Conservation (phyloP, 2,888 invertebrate species). For the Torymus tubicola region DNA sequence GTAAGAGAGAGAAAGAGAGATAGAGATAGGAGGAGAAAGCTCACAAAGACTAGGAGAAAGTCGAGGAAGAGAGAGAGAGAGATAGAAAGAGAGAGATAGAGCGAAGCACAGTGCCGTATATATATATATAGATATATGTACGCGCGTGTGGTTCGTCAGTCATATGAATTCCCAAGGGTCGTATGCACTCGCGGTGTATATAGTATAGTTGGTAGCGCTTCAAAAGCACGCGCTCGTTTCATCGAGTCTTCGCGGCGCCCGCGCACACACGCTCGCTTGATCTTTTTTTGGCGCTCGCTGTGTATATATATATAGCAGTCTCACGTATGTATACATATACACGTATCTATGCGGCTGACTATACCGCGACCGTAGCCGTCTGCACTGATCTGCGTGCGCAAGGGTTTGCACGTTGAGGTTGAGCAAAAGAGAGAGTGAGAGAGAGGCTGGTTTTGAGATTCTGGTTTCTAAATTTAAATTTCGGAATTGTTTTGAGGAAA, state of each 20-base stretch:
- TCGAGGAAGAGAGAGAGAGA: too few species aligned
- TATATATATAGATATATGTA: background rate
- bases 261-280: slow-evolving; percentile 17
- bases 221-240: slow-evolving; percentile 27
- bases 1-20: too few species aligned
- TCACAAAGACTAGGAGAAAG: too few species aligned
- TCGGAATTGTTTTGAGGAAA: too few species aligned
- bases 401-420: background rate
- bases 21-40: too few species aligned
- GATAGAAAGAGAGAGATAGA: too few species aligned
- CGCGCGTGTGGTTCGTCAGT: slow-evolving; percentile 11
- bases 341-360: background rate
- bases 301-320: too few species aligned
- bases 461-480: too few species aligned
- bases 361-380: background rate
- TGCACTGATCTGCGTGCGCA: background rate
- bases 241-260: slow-evolving; percentile 26
- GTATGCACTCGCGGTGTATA: background rate
- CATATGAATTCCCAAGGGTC: slow-evolving; percentile 38
- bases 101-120: background rate
- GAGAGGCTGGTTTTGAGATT: too few species aligned
- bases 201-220: background rate
- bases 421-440: too few species aligned
- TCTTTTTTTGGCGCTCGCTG: slow-evolving; percentile 12
- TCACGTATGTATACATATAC: background rate